Percentiles rank a stretch among this genome's conserved stretches.
Conservation (phyloP, 2,888 invertebrate genomes). For the Melieria picta region DNA sequence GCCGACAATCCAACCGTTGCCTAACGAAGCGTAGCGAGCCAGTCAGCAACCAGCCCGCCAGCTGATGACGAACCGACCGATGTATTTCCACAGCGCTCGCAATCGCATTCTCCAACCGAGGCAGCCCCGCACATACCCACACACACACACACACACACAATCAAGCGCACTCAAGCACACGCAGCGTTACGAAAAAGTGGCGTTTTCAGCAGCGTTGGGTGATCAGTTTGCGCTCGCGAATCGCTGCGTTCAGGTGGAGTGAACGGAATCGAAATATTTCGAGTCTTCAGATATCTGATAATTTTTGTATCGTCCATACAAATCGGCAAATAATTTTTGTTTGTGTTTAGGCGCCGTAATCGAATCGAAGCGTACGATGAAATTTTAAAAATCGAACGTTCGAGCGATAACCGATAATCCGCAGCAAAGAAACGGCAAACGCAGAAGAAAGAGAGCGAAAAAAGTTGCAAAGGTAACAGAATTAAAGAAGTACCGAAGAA, state of each 20-base stretch:
- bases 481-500: no score
- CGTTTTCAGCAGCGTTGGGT: neutral
- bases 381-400: constrained; percentile 8
- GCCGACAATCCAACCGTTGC: no score
- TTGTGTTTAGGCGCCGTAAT: no score
- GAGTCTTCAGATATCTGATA: neutral
- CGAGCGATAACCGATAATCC: constrained; percentile 19
- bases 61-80: no score
- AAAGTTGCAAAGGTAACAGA: constrained; percentile 20
- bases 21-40: no score
- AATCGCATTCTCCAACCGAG: no score
- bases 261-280: constrained; percentile 8
- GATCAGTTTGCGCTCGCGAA: constrained; percentile 48
- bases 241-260: constrained; percentile 45
- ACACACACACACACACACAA: neutral
- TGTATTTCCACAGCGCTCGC: no score
- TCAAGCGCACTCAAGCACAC: neutral
- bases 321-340: constrained; percentile 11
- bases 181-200: constrained; percentile 1
- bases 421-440: constrained; percentile 12
- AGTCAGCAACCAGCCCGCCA: no score
- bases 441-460: constrained; percentile 17
- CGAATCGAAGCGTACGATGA: no score
- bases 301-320: neutral
- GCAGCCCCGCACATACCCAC: neutral